Percentiles rank a stretch among this genome's conserved stretches.
These are phyloP conservation scores for Seriola quinqueradiata DNA, from an alignment of 2,113 vertebrate species.

Conservation along the genomic window DNA sequence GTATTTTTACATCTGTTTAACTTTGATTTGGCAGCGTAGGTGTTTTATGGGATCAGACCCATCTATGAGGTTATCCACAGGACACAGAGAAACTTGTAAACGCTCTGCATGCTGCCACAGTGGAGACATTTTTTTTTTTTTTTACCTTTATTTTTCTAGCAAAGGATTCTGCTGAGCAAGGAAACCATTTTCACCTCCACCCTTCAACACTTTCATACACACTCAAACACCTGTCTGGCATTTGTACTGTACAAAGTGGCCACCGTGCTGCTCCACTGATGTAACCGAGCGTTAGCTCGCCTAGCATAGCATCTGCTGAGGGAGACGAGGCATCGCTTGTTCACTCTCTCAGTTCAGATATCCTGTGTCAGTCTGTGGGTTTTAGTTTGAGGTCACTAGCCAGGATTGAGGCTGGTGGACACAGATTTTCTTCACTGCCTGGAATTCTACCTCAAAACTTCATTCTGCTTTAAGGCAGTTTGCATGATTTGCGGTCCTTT, in stretches of 20 bases:
- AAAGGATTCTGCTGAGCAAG: constrained; percentile 30
- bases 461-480: constrained; percentile 16
- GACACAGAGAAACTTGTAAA: neutral
- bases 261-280: constrained; percentile 10
- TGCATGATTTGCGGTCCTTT: constrained; percentile 25
- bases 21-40: neutral
- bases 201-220: constrained; percentile 13
- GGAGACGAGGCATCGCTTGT: neutral
- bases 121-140: too few relatives aligned
- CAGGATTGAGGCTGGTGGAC: neutral
- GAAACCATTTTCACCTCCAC: constrained; percentile 26
- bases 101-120: too few relatives aligned
- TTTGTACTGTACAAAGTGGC: constrained; percentile 1
- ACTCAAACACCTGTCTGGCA: constrained; percentile 29
- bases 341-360: neutral
- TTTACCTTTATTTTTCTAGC: constrained; percentile 34
- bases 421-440: neutral
- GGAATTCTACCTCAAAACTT: neutral
- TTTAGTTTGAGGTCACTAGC: constrained; percentile 1
- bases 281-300: neutral
- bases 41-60: neutral
- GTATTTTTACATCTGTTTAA: neutral
- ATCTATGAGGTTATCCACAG: constrained; percentile 20
- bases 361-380: neutral
- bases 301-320: neutral